These are phyloP conservation scores for Anguilla marmorata DNA, from an alignment of 2,797 vertebrate genomes.

Conservation along the genomic window DNA sequence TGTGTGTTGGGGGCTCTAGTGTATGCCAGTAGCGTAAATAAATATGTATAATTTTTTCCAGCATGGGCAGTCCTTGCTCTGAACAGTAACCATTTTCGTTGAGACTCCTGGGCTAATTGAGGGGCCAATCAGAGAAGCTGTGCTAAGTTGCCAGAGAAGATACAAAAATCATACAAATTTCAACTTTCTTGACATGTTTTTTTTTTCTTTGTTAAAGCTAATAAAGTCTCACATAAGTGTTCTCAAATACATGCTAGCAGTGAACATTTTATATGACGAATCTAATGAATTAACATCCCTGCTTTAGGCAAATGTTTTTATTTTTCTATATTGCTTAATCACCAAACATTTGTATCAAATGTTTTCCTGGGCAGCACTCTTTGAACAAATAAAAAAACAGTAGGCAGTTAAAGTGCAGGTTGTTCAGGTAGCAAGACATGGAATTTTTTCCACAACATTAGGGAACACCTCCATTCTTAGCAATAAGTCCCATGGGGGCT, in stretches of 20 bases:
- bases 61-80: background rate
- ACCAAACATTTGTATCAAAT: background rate
- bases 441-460: background rate
- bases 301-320: background rate
- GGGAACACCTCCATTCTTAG: background rate
- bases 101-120: background rate
- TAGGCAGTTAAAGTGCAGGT: background rate
- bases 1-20: background rate
- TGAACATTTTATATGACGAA: background rate
- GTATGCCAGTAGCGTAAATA: background rate
- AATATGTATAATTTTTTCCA: background rate
- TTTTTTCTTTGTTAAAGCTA: background rate
- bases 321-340: background rate
- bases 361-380: background rate
- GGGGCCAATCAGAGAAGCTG: conserved; percentile 22
- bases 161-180: background rate
- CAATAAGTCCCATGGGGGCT: background rate
- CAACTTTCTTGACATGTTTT: too few relatives aligned
- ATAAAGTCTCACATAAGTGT: background rate
- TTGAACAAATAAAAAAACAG: background rate
- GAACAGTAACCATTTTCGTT: background rate
- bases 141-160: conserved; percentile 37
- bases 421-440: background rate
- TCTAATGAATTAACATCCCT: background rate
- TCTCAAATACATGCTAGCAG: background rate